Evolutionary conservation across 2,797 vertebrate species (phyloP).

Genomic region (Pseudomugil gertrudae): DNA sequence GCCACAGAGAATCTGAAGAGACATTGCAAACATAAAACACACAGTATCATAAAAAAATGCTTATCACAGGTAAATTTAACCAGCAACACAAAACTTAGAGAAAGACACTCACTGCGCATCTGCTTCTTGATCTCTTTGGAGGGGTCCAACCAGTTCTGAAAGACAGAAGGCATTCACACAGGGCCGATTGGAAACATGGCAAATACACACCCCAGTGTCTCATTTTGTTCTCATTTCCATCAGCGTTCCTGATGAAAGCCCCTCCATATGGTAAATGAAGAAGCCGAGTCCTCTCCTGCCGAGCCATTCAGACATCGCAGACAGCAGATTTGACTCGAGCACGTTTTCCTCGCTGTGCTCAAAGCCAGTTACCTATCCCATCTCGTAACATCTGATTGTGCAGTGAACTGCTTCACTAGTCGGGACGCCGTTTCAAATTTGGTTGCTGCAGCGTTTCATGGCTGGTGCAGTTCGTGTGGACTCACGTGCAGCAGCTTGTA

Average conservation of each 20-base stretch:
- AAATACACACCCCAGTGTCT: conserved; percentile 48
- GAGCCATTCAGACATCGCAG: conserved; percentile 36
- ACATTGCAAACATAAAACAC: conserved; percentile 31
- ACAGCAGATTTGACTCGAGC: conserved; percentile 51
- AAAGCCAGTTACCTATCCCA: conserved; percentile 42
- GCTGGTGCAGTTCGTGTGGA: conserved; percentile 5
- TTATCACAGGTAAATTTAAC: neutral
- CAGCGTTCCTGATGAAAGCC: conserved; percentile 62
- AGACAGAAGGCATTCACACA: conserved; percentile 71
- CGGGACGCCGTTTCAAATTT: conserved; percentile 28
- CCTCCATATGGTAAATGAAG: conserved; percentile 72
- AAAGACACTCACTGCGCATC: conserved; percentile 91
- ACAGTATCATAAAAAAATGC: neutral
- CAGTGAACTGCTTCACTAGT: conserved; percentile 32
- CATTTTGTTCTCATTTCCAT: conserved; percentile 62
- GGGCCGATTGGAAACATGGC: conserved; percentile 40
- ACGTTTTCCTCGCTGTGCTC: conserved; percentile 50
- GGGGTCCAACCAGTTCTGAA: conserved; percentile 98
- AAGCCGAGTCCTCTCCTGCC: conserved; percentile 38
- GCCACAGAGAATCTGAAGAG: conserved; percentile 88
- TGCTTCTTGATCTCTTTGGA: conserved; percentile 99
- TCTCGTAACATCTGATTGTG: conserved; percentile 26
- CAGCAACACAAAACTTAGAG: conserved; percentile 7
- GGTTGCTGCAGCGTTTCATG: conserved; percentile 8
- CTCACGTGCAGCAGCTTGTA: conserved; percentile 24